phyloP scores from a whole-genome alignment of 2,113 vertebrate species.

The Thunnus thynnus region DNA sequence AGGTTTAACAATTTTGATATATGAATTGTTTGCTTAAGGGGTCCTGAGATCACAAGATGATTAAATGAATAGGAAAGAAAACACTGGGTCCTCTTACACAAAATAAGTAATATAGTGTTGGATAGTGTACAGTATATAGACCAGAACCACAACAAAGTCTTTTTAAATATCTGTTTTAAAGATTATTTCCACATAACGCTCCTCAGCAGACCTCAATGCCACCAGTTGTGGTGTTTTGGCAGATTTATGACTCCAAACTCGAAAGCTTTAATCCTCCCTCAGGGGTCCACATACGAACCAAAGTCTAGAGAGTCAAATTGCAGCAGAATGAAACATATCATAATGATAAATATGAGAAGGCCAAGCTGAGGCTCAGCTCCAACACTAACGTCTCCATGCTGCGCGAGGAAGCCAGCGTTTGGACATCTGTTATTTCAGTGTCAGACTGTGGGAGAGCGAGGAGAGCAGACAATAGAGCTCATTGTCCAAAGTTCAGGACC shows the following conservation, averaged over 20 bases:
- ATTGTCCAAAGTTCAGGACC: constrained; percentile 71
- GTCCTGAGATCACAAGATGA: too few species aligned
- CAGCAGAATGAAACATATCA: constrained; percentile 29
- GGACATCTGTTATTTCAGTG: constrained; percentile 75
- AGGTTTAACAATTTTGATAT: too few species aligned
- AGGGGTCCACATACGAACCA: neutral
- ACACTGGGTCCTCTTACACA: too few species aligned
- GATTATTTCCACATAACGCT: constrained; percentile 8
- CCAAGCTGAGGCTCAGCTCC: constrained; percentile 26
- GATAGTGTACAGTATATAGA: neutral
- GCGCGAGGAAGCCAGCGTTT: constrained; percentile 46
- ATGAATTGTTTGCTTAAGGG: too few species aligned
- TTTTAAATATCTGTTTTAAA: constrained; percentile 8
- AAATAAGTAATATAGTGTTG: neutral
- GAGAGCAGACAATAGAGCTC: constrained; percentile 72
- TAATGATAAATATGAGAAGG: constrained; percentile 40
- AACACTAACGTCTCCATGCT: constrained; percentile 47
- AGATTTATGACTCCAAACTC: neutral
- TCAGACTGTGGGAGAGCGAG: constrained; percentile 58
- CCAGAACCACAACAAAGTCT: neutral
- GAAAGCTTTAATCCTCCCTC: neutral
- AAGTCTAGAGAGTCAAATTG: constrained; percentile 10
- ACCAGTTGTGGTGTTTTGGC: neutral
- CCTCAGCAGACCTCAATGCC: neutral
- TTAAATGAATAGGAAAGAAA: too few species aligned